Evolutionary conservation across 2,888 invertebrate species (phyloP), one percentile per base, ranked within the genome.

Genomic region (Celastrina argiolus): DNA sequence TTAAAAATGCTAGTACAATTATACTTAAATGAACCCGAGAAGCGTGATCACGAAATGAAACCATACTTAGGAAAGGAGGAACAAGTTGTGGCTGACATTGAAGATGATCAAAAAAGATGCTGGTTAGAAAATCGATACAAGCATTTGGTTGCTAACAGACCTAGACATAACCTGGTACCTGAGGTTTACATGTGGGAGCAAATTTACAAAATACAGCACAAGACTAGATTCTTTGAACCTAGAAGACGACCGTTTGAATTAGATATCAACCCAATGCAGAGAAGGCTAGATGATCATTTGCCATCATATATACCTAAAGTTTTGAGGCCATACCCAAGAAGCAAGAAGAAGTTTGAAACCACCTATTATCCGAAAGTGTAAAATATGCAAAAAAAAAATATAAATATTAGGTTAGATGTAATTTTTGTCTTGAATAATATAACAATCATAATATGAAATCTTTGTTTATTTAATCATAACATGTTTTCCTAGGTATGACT

Each of bases 151-250:
- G 88, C 95, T 1, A 95, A 96, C 78, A 92, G 95, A 71, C 93
- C 94, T 0, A 91, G 93, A 67, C 92, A 93, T 76, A 85, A 92
- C 22, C 82, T 93, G 58, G 68, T 83, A 12, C 95, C 96, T 26
- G 97, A 97, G 87, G 87, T 94, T 41, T 95, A 95, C 76, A 81
- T 93, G 67, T 98, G 97, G 97, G 96, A 97, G 78, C 93, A 93
- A 71, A 95, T 97, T 70, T 97, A 96, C 80, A 95, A 96, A 81
- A 93, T 95, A 22, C 86, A 94, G 77, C 87, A 94, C 75, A 92
- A 95, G 12, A 95, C 94, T 0, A 90, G 95, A 69, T 92, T 93
- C 63, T 81, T 94, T 83, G 96, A 97, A 64, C 89, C 94, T 7
- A 94, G 92, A 74, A 88, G 93, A 65, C 92, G 95, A 63, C 95